A percentile compares a stretch with the other conserved stretches of the same genome.
Conservation (phyloP, 2,797 vertebrate species). For the Artibeus jamaicensis region DNA sequence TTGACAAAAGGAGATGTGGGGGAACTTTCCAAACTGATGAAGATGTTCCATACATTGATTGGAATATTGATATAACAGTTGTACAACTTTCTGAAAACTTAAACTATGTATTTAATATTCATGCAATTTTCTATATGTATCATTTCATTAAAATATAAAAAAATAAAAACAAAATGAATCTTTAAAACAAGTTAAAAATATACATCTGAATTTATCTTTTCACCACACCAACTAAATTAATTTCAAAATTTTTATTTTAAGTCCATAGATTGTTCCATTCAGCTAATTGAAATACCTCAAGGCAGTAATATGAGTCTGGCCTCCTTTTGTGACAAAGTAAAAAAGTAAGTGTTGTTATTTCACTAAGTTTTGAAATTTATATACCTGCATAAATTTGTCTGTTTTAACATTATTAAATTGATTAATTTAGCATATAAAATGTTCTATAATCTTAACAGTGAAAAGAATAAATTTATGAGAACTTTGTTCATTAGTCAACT, state of each 20-base stretch:
- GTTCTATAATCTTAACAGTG: not conserved
- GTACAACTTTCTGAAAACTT: not conserved
- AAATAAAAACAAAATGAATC: not conserved
- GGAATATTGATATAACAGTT: not conserved
- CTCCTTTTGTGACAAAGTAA: constrained; percentile 76
- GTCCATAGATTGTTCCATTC: constrained; percentile 69
- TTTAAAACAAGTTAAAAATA: not conserved
- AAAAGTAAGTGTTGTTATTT: constrained; percentile 76
- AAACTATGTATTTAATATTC: not conserved
- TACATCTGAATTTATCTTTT: not conserved
- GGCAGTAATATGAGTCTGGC: constrained; percentile 68
- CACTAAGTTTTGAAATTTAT: not conserved
- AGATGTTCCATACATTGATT: not conserved
- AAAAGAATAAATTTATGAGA: not conserved
- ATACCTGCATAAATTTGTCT: not conserved
- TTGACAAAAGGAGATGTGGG: not conserved
- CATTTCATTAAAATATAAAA: not conserved
- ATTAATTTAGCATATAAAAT: not conserved
- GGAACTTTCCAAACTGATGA: not conserved
- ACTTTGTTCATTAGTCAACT: not conserved
- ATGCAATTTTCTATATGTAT: not conserved
- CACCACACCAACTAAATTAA: not conserved
- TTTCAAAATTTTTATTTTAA: constrained; percentile 59
- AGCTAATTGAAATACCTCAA: constrained; percentile 71
- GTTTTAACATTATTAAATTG: not conserved